phyloP scores from a whole-genome alignment of 2,113 vertebrate genomes.

The Propithecus coquereli region DNA sequence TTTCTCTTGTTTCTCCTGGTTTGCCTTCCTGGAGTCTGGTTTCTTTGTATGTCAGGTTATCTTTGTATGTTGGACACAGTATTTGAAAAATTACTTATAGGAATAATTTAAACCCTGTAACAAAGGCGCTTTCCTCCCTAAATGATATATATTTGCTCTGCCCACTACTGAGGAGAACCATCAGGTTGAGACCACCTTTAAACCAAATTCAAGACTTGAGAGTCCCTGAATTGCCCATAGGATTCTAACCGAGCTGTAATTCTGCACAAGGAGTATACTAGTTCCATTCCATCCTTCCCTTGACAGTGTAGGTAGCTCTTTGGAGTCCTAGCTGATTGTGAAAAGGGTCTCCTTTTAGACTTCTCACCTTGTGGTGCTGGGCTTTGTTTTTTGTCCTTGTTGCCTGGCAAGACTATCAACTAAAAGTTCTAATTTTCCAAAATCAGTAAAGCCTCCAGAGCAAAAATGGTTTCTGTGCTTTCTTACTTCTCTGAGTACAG shows the following conservation, averaged over 20 bases:
- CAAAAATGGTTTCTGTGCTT: background rate
- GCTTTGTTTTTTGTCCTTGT: background rate
- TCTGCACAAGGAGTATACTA: background rate
- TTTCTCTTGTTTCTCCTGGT: background rate
- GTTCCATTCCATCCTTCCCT: background rate
- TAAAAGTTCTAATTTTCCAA: background rate
- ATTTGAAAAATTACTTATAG: background rate
- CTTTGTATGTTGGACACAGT: background rate
- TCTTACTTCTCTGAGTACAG: background rate
- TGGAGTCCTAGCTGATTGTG: background rate
- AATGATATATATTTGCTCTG: background rate
- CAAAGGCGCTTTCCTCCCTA: background rate
- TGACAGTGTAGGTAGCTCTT: background rate
- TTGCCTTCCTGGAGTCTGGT: background rate
- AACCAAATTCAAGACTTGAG: background rate
- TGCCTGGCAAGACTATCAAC: background rate
- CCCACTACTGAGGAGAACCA: too few relatives aligned
- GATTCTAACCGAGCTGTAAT: background rate
- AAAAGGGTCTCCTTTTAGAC: background rate
- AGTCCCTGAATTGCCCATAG: background rate
- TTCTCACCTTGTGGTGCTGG: background rate
- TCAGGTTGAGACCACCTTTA: background rate
- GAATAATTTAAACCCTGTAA: background rate
- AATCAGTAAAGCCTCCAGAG: background rate
- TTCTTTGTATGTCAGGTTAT: background rate